Evolutionary conservation across 1,140 invertebrate species (phyloP), one percentile per base, ranked within the genome.

Genomic region (Protaetia brevitarsis): DNA sequence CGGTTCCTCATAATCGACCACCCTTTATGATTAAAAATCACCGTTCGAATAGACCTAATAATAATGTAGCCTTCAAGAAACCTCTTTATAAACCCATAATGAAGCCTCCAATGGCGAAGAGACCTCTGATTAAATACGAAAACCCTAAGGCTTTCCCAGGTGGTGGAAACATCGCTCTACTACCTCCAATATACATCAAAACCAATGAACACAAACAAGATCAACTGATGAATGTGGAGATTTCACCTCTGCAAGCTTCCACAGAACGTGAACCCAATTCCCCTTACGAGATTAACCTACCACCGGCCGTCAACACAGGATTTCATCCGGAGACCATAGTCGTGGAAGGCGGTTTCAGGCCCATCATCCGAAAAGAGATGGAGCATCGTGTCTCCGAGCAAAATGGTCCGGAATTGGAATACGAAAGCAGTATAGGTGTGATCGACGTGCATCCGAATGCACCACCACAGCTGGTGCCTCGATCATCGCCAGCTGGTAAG

Each of bases 281-380:
- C 7, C 28, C 29, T 1, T 29, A 27, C n/a, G 37, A 45, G 19
- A 19, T 63, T 11, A 23, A 51, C 31, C 16, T 65, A 58, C 61
- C 68, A 45, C 82, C 84, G 8, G 84, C 85, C 0, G 79, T 86
- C 0, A 90, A 90, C 71, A 88, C 86, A 2, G 91, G 91, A 0
- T 94, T 94, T 72, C 85, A 91, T 75, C 90, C 90, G 0, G 85
- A 87, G 65, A 88, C 89, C 0, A 87, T 94, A 11, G 87, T 93
- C 0, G 88, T 93, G 29, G 91, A 93, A 79, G 86, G 89, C 60
- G 91, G 91, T 0, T 94, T 94, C 71, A 90, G 88, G 65, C 91
- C 92, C 1, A 92, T 93, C 13, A 84, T 91, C n/a, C 81, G 82
- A 13, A 86, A 84, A 76, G 79, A 71, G 63, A 71, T 66, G n/a